Evolutionary conservation across 2,888 invertebrate genomes (phyloP), one percentile per base, ranked within the genome.

Genomic region (Argynnis bischoffii): DNA sequence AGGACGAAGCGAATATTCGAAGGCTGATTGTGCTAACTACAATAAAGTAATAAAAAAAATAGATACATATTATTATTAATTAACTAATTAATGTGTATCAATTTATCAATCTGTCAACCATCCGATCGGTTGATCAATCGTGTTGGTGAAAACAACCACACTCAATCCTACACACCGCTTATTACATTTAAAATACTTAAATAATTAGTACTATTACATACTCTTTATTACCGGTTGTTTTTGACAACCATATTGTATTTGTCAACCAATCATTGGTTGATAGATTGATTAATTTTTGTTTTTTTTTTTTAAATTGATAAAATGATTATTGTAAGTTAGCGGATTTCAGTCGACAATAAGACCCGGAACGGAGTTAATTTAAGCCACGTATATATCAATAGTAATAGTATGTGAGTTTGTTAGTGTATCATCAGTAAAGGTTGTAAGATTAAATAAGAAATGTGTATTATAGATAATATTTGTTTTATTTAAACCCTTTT

Each of bases 401-500:
- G 70, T 55, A 66, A 64, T 70, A 67, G 57, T 70, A 64, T 60
- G 65, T 67, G 67, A 59, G 60, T 60, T n/a, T 73, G 66, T 70
- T 69, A 66, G 68, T 66, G 65, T 66, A 69, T 65, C 60, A 61
- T 48, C 68, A 66, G 64, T 76, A 72, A 71, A 73, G 71, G 78
- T 75, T 79, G 78, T 81, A 81, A 76, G 70, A 70, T 74, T 73
- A 63, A 57, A 68, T 80, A 82, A 84, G 80, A 76, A 79, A 82
- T 83, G 82, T 82, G 83, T 79, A 82, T 79, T 78, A 83, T 82
- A 83, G 82, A 79, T 73, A 74, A 75, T 4, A 21, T 0, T 57
- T 63, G 73, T 81, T 79, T 76, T 70, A 75, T 76, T 77, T 71
- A 21, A 68, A 71, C 69, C 67, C 26, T 59, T 21, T 50, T 3